Evolutionary conservation across 2,797 vertebrate species (phyloP).

Genomic region (Phoebastria nigripes): DNA sequence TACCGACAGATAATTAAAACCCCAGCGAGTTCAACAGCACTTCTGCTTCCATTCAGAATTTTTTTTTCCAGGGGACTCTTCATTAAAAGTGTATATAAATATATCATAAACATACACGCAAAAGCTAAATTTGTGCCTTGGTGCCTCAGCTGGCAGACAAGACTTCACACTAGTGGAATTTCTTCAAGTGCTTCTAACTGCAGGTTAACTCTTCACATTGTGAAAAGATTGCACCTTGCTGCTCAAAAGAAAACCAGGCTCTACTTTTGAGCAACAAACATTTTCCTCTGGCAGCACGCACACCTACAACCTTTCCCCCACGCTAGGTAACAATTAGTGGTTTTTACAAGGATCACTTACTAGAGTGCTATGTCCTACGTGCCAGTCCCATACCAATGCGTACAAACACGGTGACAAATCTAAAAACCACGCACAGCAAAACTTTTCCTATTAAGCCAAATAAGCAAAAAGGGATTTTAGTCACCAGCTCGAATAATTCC

Average conservation of each 20-base stretch:
- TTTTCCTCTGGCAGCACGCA: neutral
- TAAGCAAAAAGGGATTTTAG: neutral
- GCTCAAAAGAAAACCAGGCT: neutral
- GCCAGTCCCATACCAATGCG: neutral
- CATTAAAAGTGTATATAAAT: neutral
- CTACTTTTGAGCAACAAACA: neutral
- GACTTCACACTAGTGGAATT: neutral
- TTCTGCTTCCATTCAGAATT: neutral
- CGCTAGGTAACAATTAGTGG: neutral
- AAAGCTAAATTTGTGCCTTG: neutral
- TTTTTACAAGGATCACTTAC: neutral
- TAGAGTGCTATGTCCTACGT: neutral
- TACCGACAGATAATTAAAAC: neutral
- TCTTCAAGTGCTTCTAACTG: neutral
- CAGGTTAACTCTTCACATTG: neutral
- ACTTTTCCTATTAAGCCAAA: neutral
- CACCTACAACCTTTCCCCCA: neutral
- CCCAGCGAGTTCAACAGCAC: neutral
- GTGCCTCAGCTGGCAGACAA: neutral
- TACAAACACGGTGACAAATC: neutral
- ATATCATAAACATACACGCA: neutral
- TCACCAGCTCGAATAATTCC: neutral
- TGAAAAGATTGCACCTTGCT: neutral
- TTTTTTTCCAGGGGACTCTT: neutral
- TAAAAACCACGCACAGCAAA: fast-evolving